Evolutionary conservation across 2,113 vertebrate genomes (phyloP), one percentile per base, ranked within the genome.

Genomic region (Salvator merianae): DNA sequence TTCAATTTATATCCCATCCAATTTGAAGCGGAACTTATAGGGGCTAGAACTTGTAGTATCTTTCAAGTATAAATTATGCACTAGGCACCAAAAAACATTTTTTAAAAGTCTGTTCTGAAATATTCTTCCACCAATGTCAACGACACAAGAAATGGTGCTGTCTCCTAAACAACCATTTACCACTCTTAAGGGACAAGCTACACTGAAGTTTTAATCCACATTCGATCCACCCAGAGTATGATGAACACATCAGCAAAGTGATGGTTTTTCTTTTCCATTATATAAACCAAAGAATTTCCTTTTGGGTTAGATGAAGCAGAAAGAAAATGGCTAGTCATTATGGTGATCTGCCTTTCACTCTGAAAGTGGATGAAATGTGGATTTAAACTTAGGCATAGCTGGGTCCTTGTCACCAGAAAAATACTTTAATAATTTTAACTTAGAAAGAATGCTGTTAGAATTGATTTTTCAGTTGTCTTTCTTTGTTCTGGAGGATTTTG

Each of bases 401-500:
- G 50, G 50, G 8, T 53, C 50, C 50, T 53, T 20, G 81, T 32
- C 4, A 84, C 12, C 4, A 36, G 22, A 16, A 75, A 74, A 70
- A 88, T 59, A 28, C 47, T 83, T 72, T 28, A 62, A 8, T 32
- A 66, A 38, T 77, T 43, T 85, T 73, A 77, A n/a, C 13, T 72
- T 5, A 38, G 88, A 73, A 92, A 7, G 50, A 74, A 66, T 83
- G 43, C 72, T 20, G n/a, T 66, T 43, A 63, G 74, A 62, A 72
- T 66, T 47, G 7, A 20, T 13, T 86, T 77, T 59, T 83, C 82
- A 20, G 55, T 5, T 50, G 86, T 79, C 79, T 81, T 82, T 68
- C 73, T 62, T 32, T 40, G 1, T 12, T 55, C 55, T 88, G 69
- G 97, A 95, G 40, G 87, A 89, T 79, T 94, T 93, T 34, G 94